These are phyloP conservation scores for Acronicta psi DNA, from an alignment of 2,888 invertebrate genomes.

Conservation along the genomic window DNA sequence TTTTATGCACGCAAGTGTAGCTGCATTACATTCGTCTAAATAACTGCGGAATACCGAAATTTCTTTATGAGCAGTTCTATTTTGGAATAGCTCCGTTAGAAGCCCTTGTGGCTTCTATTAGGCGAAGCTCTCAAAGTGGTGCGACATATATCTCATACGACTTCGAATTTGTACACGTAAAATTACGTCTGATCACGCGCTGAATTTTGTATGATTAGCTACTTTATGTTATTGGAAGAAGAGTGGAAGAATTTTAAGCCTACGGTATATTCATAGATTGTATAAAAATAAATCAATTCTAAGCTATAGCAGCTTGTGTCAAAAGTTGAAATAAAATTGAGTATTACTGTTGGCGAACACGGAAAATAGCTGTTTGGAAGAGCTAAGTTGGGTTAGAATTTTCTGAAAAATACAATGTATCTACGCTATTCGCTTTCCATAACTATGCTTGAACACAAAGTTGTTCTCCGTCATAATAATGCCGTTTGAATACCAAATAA, in stretches of 20 bases:
- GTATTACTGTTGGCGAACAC: slow-evolving; percentile 22
- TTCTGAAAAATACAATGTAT: slow-evolving; percentile 5
- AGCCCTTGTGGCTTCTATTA: no score
- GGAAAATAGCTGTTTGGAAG: slow-evolving; percentile 13
- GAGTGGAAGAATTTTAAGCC: slow-evolving; percentile 8
- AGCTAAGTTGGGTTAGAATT: slow-evolving; percentile 18
- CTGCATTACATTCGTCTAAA: no score
- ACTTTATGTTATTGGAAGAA: slow-evolving; percentile 19
- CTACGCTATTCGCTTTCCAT: no score
- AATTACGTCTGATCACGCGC: slow-evolving; percentile 1
- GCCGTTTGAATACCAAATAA: slow-evolving; percentile 16
- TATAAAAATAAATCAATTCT: slow-evolving; percentile 30
- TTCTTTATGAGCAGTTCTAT: no score
- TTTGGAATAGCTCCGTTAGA: no score
- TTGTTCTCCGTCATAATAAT: slow-evolving; percentile 26
- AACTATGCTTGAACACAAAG: slow-evolving; percentile 48
- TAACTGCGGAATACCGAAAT: no score
- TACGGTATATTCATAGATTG: slow-evolving; percentile 14
- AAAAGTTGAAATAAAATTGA: slow-evolving; percentile 17
- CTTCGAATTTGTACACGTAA: not conserved
- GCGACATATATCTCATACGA: not conserved
- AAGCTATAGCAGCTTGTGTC: slow-evolving; percentile 1
- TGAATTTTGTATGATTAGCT: not conserved
- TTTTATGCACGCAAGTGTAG: no score
- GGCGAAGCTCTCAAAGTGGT: no score